Base-by-base conservation (phyloP, 1,140 invertebrate species). In the Homalodisca vitripennis region DNA sequence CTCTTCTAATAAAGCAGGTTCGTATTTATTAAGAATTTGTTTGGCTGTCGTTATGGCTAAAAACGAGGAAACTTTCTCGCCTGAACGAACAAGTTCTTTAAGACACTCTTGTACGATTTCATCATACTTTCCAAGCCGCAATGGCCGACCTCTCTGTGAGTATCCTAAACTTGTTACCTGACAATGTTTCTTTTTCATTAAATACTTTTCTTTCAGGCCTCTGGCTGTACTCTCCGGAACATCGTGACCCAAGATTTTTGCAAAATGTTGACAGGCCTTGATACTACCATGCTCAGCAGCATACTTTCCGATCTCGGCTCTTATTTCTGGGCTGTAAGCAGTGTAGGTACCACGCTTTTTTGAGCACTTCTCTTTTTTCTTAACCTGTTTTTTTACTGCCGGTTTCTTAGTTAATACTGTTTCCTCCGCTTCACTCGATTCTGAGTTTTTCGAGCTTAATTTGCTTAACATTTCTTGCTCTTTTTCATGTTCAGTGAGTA, bases 191-290 rank as follows among this genome's bases (percentile, higher is more conserved):
- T 75, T 73, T 60, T 79, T 78, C 22, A 74, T 73, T 24, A 79
- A 55, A 66, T 79, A 80, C 66, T 79, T 79, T 67, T 80, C 77
- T 70, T 75, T 77, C 20, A 80, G 69, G 14, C 78, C 78, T 31
- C 79, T 73, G 12, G 79, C 75, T 22, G 79, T 80, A 65, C 78
- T 80, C 68, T 80, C 78, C 1, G 79, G 77, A 47, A 80, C 74
- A n/a, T 79, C 75, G 66, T 76, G 73, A 14, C 76, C 77, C 2
- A 77, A 73, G 34, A 74, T 68, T 64, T 75, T 72, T 63, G 74
- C 75, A 67, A 80, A 80, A 71, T 79, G 71, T n/a, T 75, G 70
- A 51, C 76, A 74, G 3, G 79, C 76, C 63, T 77, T 74, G 30
- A 78, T 69, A 70, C 77, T 79, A 2, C 79, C 78, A 71, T 80